Conservation (phyloP, 2,888 invertebrate species). For the Limnephilus rhombicus region DNA sequence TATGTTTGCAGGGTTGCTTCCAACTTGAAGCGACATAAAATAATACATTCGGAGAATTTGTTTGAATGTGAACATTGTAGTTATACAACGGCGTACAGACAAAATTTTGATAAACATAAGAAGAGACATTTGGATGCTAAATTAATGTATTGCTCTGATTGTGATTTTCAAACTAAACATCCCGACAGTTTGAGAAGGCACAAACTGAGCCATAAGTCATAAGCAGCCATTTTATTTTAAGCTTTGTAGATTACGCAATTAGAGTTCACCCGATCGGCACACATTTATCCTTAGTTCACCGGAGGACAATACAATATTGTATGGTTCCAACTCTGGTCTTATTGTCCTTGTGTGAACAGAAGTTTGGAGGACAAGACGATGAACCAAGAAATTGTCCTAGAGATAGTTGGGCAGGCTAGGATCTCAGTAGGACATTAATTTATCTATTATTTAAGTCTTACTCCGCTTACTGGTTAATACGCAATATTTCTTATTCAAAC, state of each 20-base stretch:
- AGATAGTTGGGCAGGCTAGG: too few species aligned
- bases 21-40: not conserved
- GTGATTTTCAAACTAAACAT: constrained; percentile 4
- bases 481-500: too few species aligned
- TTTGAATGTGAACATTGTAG: constrained; percentile 11
- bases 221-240: constrained; percentile 8
- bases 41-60: not conserved
- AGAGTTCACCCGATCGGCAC: too few species aligned
- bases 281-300: too few species aligned
- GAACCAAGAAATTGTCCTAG: too few species aligned
- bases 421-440: too few species aligned
- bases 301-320: too few species aligned
- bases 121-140: not conserved
- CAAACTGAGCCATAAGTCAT: not conserved
- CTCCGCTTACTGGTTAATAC: too few species aligned
- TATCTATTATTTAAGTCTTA: too few species aligned
- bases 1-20: constrained; percentile 5
- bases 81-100: not conserved
- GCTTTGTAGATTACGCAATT: not conserved
- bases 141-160: constrained; percentile 7
- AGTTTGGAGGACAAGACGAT: too few species aligned
- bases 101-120: constrained; percentile 12
- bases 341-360: too few species aligned
- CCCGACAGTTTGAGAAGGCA: not conserved
- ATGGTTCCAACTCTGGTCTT: too few species aligned